Percentiles rank a stretch among this genome's conserved stretches.
Conservation (phyloP, 2,888 invertebrate genomes). For the Orthonevra nobilis region DNA sequence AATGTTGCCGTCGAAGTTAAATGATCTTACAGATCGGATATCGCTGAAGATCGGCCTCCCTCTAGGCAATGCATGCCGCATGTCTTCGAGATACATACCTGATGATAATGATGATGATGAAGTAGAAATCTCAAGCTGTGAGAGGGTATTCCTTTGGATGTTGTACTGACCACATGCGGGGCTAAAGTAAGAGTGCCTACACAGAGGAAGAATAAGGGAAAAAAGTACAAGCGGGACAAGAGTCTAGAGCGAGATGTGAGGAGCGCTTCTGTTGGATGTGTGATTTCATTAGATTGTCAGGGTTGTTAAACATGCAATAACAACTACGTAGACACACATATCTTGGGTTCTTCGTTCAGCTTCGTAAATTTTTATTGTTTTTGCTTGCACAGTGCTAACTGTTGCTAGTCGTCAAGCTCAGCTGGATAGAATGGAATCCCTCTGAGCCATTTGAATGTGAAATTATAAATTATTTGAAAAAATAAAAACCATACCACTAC, state of each 20-base stretch:
- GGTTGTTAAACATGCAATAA: constrained; percentile 63
- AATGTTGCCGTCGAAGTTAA: constrained; percentile 51
- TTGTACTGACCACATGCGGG: constrained; percentile 50
- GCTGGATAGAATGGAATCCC: constrained; percentile 31
- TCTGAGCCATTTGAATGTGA: constrained; percentile 41
- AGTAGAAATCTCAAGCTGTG: constrained; percentile 63
- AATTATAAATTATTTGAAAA: constrained; percentile 42
- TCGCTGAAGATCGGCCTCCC: constrained; percentile 24
- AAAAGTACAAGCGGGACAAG: not conserved
- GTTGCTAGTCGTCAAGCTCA: constrained; percentile 39
- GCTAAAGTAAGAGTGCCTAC: constrained; percentile 14
- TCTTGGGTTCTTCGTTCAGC: constrained; percentile 30
- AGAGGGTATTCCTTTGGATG: constrained; percentile 42
- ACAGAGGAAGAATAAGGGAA: not conserved
- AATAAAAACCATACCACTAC: not conserved
- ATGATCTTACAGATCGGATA: constrained; percentile 53
- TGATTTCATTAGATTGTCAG: constrained; percentile 62
- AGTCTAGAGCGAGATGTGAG: constrained; percentile 19
- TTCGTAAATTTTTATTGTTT: not conserved
- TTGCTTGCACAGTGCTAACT: constrained; percentile 35
- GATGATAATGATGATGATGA: constrained; percentile 66
- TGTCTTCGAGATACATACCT: constrained; percentile 36
- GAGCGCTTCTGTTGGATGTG: constrained; percentile 69
- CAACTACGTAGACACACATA: constrained; percentile 54
- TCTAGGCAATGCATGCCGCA: constrained; percentile 30